Base-by-base conservation (phyloP, 1,140 invertebrate genomes). In the Choristoneura fumiferana region DNA sequence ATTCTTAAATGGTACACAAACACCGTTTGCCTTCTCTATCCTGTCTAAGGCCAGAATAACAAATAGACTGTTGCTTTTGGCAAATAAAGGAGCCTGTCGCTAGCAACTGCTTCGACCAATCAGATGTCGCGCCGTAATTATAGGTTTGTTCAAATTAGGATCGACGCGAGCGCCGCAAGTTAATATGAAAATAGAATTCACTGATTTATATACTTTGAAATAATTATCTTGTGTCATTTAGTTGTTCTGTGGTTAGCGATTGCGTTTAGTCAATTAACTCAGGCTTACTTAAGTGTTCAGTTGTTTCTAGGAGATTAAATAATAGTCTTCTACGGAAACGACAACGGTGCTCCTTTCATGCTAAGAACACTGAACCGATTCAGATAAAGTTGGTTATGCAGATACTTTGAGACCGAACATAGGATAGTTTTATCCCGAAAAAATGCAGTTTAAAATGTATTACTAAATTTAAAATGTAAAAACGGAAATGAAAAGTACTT, bases 131-230 rank as follows among this genome's bases (percentile, higher is more conserved):
- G 58, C 60, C 62, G 66, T 84, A 87, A 84, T 86, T 82, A 86
- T 84, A 87, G 79, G 67, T 63, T 74, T 62, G 74, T 76, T 83
- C 78, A 68, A 87, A 87, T 84, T 87, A 84, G 84, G 78, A 78
- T 63, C 74, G 69, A 62, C 70, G 71, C 62, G 69, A 66, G 63
- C 59, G 70, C 70, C 65, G n/a, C n/a, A n/a, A 63, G 76, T 61
- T 75, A 76, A 82, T 81, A 22, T 81, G 73, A 76, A 71, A 80
- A 78, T 80, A 68, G 73, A 70, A 73, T 76, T 68, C 45, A 39
- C 66, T 71, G 67, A 73, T 70, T 74, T 73, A 69, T 77, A 76
- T 77, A 75, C 62, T 72, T 71, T 53, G 40, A 58, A 49, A 49
- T 49, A 49, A 49, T 45, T 45, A 45, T 49, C 18, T 49, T n/a